Evolutionary conservation across 2,797 vertebrate species (phyloP).

Genomic region (Momotus momota): DNA sequence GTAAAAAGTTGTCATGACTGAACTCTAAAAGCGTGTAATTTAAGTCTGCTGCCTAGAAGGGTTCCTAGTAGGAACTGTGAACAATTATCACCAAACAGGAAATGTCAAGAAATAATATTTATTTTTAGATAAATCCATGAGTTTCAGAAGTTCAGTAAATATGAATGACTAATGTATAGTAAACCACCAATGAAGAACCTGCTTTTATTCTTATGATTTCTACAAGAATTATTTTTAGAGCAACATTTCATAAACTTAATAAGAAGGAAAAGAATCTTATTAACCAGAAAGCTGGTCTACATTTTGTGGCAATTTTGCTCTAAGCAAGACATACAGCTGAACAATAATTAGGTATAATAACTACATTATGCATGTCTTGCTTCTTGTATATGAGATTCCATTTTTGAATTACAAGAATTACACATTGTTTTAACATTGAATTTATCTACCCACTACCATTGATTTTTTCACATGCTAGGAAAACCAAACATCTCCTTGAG

Average conservation of each 20-base stretch:
- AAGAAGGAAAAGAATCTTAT: conserved; percentile 48
- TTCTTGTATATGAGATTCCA: conserved; percentile 25
- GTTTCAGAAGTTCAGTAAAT: conserved; percentile 31
- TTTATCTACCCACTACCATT: background rate
- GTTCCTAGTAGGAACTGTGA: background rate
- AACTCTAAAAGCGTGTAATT: background rate
- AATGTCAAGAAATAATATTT: conserved; percentile 12
- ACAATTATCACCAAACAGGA: background rate
- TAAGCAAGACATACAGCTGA: conserved; percentile 49
- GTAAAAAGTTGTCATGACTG: background rate
- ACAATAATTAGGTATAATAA: conserved; percentile 68
- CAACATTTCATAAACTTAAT: conserved; percentile 66
- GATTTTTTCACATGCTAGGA: background rate
- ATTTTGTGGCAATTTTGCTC: conserved; percentile 65
- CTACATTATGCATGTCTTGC: conserved; percentile 50
- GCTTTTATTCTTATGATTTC: conserved; percentile 24
- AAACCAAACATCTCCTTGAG: background rate
- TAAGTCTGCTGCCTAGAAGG: background rate
- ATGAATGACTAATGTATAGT: conserved; percentile 3
- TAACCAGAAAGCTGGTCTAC: conserved; percentile 65
- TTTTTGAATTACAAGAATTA: conserved; percentile 26
- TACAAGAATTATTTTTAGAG: conserved; percentile 53
- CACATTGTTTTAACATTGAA: background rate
- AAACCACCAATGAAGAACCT: conserved; percentile 3
- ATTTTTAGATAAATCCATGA: conserved; percentile 49